Evolutionary conservation across 2,113 vertebrate species (phyloP).

Genomic region (Perccottus glenii): DNA sequence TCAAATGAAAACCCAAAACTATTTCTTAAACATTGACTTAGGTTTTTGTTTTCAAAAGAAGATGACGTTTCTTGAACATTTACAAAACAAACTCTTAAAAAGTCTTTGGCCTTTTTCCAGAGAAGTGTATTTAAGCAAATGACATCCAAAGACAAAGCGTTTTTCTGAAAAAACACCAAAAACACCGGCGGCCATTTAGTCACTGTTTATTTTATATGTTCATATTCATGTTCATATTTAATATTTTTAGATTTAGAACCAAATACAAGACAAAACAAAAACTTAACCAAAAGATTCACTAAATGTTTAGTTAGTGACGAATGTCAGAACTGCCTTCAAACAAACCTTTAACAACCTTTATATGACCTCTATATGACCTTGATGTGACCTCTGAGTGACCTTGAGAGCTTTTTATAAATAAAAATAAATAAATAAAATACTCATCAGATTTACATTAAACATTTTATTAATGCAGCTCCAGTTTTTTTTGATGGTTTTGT

Average conservation of each 20-base stretch:
- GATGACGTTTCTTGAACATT: too few relatives aligned
- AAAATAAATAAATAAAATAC: too few relatives aligned
- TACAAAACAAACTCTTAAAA: too few relatives aligned
- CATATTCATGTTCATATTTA: neutral
- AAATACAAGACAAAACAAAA: neutral
- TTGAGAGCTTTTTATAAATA: too few relatives aligned
- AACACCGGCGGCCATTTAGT: too few relatives aligned
- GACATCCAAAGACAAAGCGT: slow-evolving; percentile 1
- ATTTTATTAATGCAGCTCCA: too few relatives aligned
- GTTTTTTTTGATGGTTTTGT: too few relatives aligned
- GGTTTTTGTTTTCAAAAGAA: neutral
- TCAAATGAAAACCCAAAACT: too few relatives aligned
- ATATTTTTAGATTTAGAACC: neutral
- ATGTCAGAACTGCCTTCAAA: neutral
- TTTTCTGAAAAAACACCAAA: neutral
- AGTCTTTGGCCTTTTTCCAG: too few relatives aligned
- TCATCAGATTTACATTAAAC: too few relatives aligned
- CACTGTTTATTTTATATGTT: neutral
- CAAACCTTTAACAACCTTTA: neutral
- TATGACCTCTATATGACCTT: neutral
- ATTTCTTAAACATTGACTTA: neutral
- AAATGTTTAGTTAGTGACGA: neutral
- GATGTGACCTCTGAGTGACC: neutral
- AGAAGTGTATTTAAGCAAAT: neutral
- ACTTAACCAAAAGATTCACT: neutral